Conservation (phyloP, 2,113 vertebrate species). For the Petaurus breviceps region DNA sequence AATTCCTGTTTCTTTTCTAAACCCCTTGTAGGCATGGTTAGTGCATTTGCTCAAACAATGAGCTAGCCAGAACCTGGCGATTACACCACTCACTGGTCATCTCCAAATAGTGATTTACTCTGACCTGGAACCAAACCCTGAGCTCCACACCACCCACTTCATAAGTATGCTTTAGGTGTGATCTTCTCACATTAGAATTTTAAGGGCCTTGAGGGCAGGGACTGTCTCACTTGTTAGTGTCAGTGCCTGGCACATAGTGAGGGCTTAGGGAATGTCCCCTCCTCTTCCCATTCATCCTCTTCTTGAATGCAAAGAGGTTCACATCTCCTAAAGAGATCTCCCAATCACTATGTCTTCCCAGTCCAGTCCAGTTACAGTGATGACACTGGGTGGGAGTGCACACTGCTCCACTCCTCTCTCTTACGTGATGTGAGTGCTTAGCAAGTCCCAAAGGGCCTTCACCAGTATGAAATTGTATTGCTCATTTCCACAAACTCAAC, state of each 20-base stretch:
- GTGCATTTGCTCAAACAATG: too few species aligned
- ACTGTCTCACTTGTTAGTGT: too few species aligned
- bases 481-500: background rate
- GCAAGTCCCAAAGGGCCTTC: background rate
- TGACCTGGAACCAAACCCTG: background rate
- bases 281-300: background rate
- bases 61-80: too few species aligned
- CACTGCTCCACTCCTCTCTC: background rate
- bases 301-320: background rate
- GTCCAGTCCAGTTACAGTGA: background rate
- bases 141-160: background rate
- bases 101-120: background rate
- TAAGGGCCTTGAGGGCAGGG: background rate
- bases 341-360: background rate
- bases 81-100: background rate
- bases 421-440: background rate
- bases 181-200: background rate
- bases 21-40: background rate
- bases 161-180: background rate
- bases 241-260: too few species aligned
- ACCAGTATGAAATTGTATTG: background rate
- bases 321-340: background rate
- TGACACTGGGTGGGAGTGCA: background rate
- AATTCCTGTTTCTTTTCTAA: background rate
- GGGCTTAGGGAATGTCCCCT: background rate